Conservation (phyloP, 2,888 invertebrate species). For the Mactromeris polynyma region DNA sequence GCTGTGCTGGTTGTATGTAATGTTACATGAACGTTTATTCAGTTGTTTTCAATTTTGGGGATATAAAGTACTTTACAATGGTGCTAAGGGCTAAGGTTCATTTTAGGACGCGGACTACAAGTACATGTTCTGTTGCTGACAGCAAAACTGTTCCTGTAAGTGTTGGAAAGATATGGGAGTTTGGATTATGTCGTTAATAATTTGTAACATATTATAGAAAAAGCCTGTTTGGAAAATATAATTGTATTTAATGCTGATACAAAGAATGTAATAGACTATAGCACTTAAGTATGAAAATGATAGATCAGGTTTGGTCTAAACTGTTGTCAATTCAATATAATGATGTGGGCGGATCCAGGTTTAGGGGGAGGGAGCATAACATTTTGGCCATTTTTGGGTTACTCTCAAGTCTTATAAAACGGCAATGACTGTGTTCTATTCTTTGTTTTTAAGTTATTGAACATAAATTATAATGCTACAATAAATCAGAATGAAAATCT, state of each 20-base stretch:
- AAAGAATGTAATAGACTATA: not conserved
- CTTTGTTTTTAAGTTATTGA: too few relatives aligned
- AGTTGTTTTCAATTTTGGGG: not conserved
- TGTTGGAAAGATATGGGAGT: not conserved
- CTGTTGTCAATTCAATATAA: too few relatives aligned
- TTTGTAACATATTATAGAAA: not conserved
- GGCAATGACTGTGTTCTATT: too few relatives aligned
- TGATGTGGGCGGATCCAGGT: too few relatives aligned
- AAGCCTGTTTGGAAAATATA: not conserved
- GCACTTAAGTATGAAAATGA: too few relatives aligned
- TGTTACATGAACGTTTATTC: not conserved
- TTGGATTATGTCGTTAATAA: not conserved
- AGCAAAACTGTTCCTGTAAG: not conserved
- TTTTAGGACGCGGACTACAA: constrained; percentile 2
- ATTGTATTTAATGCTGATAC: not conserved
- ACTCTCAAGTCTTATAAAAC: too few relatives aligned
- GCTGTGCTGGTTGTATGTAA: not conserved
- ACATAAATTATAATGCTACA: too few relatives aligned
- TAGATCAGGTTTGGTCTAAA: too few relatives aligned
- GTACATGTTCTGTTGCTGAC: not conserved
- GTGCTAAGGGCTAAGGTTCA: constrained; percentile 25
- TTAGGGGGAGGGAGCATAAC: too few relatives aligned
- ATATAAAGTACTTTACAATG: not conserved
- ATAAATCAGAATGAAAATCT: too few relatives aligned
- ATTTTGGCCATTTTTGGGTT: too few relatives aligned